phyloP scores from a whole-genome alignment of 64 coral and sea anemone genomes.

The Stichodactyla mertensii region DNA sequence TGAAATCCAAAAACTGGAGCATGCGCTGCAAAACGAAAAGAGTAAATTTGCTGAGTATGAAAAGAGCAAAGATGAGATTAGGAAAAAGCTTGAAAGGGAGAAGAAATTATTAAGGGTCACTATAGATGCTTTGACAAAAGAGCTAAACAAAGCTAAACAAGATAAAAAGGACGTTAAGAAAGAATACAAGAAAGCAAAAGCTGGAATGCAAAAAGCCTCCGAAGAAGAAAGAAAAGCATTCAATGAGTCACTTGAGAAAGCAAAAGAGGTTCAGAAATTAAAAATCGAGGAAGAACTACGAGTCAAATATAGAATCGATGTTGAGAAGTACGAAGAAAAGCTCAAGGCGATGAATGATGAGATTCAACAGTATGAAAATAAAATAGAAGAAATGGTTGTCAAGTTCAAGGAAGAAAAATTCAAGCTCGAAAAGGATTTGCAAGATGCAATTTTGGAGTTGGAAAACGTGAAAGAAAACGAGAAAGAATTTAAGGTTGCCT shows the following conservation, averaged over 20 bases:
- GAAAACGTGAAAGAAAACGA: constrained; percentile 44
- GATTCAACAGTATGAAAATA: constrained; percentile 62
- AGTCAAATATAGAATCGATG: constrained; percentile 46
- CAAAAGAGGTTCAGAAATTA: constrained; percentile 56
- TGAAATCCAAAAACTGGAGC: constrained; percentile 25
- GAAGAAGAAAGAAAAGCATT: constrained; percentile 71
- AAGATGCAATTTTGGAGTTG: constrained; percentile 47
- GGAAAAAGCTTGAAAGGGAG: constrained; percentile 41
- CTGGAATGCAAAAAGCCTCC: constrained; percentile 49
- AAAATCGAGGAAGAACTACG: constrained; percentile 76
- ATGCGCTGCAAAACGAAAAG: constrained; percentile 24
- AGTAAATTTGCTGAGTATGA: constrained; percentile 10
- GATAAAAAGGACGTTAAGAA: constrained; percentile 53
- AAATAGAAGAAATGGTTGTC: constrained; percentile 34
- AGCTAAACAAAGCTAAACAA: constrained; percentile 51
- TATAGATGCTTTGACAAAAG: constrained; percentile 53
- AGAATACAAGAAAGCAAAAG: constrained; percentile 57
- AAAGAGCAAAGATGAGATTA: constrained; percentile 26
- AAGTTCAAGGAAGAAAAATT: constrained; percentile 69
- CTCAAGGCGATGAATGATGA: constrained; percentile 41
- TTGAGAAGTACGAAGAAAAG: constrained; percentile 36
- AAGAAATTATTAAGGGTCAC: constrained; percentile 44
- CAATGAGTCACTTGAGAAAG: constrained; percentile 37
- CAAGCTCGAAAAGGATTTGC: constrained; percentile 49
- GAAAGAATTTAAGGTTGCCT: constrained; percentile 25